phyloP scores from a whole-genome alignment of 2,113 vertebrate species.

The Semicossyphus pulcher region DNA sequence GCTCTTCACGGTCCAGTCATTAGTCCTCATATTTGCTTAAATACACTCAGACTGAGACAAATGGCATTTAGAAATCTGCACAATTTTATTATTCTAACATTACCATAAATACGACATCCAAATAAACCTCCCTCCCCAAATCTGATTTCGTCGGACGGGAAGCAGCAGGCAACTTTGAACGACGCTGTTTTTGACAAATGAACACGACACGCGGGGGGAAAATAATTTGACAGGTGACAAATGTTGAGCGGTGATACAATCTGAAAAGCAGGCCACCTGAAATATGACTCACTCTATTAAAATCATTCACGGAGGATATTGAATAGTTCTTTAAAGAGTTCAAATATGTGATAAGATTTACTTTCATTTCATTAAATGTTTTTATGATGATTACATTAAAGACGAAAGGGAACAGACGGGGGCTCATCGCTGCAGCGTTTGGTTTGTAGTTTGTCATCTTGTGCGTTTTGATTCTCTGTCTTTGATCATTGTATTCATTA shows the following conservation, averaged over 20 bases:
- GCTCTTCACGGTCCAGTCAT: slow-evolving; percentile 55
- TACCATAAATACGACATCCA: slow-evolving; percentile 81
- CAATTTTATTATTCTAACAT: slow-evolving; percentile 78
- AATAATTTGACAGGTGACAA: slow-evolving; percentile 91
- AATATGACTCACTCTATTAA: slow-evolving; percentile 89
- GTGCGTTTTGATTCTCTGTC: slow-evolving; percentile 17
- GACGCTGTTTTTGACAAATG: slow-evolving; percentile 86
- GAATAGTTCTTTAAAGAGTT: slow-evolving; percentile 87
- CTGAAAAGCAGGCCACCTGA: slow-evolving; percentile 85
- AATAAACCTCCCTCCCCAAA: slow-evolving; percentile 74
- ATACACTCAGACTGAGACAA: slow-evolving; percentile 69
- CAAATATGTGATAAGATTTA: slow-evolving; percentile 81
- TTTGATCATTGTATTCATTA: slow-evolving; percentile 15
- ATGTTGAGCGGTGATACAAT: slow-evolving; percentile 87
- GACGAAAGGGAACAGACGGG: slow-evolving; percentile 38
- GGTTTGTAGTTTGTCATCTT: slow-evolving; percentile 23
- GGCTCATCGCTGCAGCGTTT: slow-evolving; percentile 25
- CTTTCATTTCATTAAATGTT: slow-evolving; percentile 79
- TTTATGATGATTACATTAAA: slow-evolving; percentile 66
- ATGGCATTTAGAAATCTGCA: slow-evolving; percentile 69
- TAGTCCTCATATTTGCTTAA: slow-evolving; percentile 60
- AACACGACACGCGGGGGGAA: slow-evolving; percentile 83
- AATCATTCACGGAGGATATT: slow-evolving; percentile 87
- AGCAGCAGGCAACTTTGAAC: slow-evolving; percentile 79
- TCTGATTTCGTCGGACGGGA: slow-evolving; percentile 80